Evolutionary conservation across 2,888 invertebrate genomes (phyloP).

Genomic region (Eurois occulta): DNA sequence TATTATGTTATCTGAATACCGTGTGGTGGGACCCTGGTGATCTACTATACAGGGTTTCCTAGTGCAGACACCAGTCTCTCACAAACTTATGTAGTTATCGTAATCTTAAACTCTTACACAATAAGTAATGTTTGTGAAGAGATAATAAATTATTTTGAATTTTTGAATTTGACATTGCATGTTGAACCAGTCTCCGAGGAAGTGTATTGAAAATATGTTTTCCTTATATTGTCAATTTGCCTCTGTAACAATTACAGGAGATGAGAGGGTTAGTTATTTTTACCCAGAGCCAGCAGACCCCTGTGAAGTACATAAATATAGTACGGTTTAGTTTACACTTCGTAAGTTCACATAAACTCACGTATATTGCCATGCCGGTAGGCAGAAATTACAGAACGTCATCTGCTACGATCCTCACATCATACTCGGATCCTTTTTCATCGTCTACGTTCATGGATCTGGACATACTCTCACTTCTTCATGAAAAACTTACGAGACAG

Average conservation of each 20-base stretch:
- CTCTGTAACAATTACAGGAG: not conserved
- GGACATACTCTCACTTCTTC: not conserved
- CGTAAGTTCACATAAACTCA: not conserved
- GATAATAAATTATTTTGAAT: too few relatives aligned
- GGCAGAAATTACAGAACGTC: not conserved
- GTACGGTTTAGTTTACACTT: not conserved
- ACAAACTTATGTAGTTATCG: too few relatives aligned
- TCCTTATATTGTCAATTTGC: not conserved
- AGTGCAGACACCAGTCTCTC: too few relatives aligned
- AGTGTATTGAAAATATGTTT: not conserved
- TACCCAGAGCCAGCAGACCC: not conserved
- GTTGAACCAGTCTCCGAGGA: too few relatives aligned
- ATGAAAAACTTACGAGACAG: not conserved
- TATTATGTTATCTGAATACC: too few relatives aligned
- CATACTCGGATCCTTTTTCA: not conserved
- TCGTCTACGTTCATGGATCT: not conserved
- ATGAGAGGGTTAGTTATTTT: not conserved
- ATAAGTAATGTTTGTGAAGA: too few relatives aligned
- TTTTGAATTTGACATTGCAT: too few relatives aligned
- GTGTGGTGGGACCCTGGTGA: too few relatives aligned
- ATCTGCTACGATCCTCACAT: not conserved
- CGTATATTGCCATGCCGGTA: not conserved
- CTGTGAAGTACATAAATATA: not conserved
- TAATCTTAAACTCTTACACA: too few relatives aligned
- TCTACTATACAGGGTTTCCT: too few relatives aligned